Evolutionary conservation across 1,140 invertebrate genomes (phyloP).

Genomic region (Pissodes strobi): DNA sequence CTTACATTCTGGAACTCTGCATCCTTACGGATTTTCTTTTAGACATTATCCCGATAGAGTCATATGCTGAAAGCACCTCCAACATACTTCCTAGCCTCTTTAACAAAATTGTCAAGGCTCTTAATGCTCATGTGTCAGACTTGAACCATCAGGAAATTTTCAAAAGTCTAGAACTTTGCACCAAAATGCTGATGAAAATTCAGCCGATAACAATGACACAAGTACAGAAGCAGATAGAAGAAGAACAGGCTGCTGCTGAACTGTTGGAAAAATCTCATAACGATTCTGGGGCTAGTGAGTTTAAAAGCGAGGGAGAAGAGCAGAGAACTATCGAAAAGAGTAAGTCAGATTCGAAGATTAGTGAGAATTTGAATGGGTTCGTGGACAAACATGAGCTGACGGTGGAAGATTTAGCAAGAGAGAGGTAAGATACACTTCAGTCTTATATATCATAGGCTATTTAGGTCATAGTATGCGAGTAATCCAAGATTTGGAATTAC

Average conservation of each 20-base stretch:
- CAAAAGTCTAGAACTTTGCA: conserved; percentile 69
- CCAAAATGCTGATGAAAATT: conserved; percentile 77
- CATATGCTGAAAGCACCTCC: conserved; percentile 78
- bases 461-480: no score
- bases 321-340: conserved; percentile 62
- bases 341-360: conserved; percentile 68
- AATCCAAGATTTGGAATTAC: no score
- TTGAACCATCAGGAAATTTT: conserved; percentile 67
- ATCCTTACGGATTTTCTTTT: conserved; percentile 77
- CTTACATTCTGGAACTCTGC: conserved; percentile 69
- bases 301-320: conserved; percentile 27
- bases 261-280: conserved; percentile 12
- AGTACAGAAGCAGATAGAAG: conserved; percentile 9
- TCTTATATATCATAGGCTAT: no score
- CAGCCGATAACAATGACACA: conserved; percentile 61
- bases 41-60: conserved; percentile 79
- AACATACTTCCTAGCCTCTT: conserved; percentile 79
- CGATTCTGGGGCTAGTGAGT: background rate
- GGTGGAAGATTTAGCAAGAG: conserved; percentile 50
- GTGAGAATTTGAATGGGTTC: conserved; percentile 60
- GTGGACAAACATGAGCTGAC: conserved; percentile 55
- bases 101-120: conserved; percentile 65
- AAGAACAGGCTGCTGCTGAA: conserved; percentile 11
- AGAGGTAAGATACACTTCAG: conserved; percentile 36
- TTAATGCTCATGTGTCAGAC: conserved; percentile 63